These are phyloP conservation scores for Hippopotamus amphibius DNA, from an alignment of 2,113 vertebrate genomes.

Conservation along the genomic window DNA sequence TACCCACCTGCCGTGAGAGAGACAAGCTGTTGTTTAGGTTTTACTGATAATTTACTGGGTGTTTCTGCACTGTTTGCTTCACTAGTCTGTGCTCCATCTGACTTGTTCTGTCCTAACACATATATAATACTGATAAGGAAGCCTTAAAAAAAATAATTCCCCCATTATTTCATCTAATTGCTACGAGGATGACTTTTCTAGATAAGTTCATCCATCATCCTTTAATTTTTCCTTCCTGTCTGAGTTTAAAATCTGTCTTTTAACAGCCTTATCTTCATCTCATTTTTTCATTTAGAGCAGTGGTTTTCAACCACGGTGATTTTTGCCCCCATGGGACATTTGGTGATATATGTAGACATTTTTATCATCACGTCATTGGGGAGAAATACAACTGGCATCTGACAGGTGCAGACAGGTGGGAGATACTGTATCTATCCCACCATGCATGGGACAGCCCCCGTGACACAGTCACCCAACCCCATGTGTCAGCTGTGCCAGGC, in stretches of 20 bases:
- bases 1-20: not conserved
- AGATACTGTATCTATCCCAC: not conserved
- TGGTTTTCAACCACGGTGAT: not conserved
- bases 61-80: not conserved
- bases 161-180: not conserved
- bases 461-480: not conserved
- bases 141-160: not conserved
- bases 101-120: not conserved
- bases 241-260: conserved; percentile 22
- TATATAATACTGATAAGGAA: not conserved
- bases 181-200: conserved; percentile 31
- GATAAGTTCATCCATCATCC: not conserved
- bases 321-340: not conserved
- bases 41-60: not conserved
- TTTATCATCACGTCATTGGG: not conserved
- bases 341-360: not conserved
- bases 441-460: not conserved
- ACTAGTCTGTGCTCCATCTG: not conserved
- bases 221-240: not conserved
- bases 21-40: not conserved
- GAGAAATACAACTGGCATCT: not conserved
- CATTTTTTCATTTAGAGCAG: not conserved
- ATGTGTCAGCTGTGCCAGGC: not conserved
- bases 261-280: not conserved
- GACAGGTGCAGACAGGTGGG: not conserved